Percentiles rank a stretch among this genome's conserved stretches.
These are phyloP conservation scores for Rhombomys opimus DNA, from an alignment of 2,113 vertebrate genomes.

Conservation along the genomic window DNA sequence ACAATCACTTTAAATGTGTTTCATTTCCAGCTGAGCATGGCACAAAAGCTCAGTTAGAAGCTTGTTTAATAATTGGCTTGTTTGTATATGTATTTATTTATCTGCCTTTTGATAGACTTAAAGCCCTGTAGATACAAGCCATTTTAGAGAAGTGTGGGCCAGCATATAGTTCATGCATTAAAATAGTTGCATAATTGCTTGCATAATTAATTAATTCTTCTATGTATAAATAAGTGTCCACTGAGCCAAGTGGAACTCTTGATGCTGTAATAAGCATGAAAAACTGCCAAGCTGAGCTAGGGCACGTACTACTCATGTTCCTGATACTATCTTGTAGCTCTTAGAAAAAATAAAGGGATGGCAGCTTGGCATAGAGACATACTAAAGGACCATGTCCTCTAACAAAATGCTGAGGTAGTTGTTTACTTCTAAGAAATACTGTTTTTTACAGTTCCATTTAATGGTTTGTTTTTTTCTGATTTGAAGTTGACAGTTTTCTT, in stretches of 20 bases:
- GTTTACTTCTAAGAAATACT: constrained; percentile 61
- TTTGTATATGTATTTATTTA: constrained; percentile 25
- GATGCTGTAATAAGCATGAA: constrained; percentile 38
- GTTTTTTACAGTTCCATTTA: constrained; percentile 21
- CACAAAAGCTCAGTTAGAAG: not conserved
- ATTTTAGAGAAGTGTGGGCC: not conserved
- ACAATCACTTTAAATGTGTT: not conserved
- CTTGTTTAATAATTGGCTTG: constrained; percentile 20
- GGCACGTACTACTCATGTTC: constrained; percentile 37
- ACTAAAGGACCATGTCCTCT: not conserved
- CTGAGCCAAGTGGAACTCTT: constrained; percentile 32
- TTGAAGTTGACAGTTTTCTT: constrained; percentile 47
- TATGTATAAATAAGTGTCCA: constrained; percentile 46
- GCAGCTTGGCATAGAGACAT: not conserved
- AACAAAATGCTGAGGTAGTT: constrained; percentile 49
- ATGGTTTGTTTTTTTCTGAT: constrained; percentile 43
- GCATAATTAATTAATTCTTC: constrained; percentile 45
- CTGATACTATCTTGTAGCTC: constrained; percentile 40
- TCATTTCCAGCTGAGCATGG: not conserved
- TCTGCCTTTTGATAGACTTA: constrained; percentile 44
- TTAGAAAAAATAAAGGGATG: constrained; percentile 30
- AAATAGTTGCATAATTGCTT: constrained; percentile 45
- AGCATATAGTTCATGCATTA: constrained; percentile 24
- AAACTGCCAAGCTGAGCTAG: constrained; percentile 13
- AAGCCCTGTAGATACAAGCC: not conserved